phyloP scores from a whole-genome alignment of 1,140 invertebrate species.

The Eriocheir sinensis region DNA sequence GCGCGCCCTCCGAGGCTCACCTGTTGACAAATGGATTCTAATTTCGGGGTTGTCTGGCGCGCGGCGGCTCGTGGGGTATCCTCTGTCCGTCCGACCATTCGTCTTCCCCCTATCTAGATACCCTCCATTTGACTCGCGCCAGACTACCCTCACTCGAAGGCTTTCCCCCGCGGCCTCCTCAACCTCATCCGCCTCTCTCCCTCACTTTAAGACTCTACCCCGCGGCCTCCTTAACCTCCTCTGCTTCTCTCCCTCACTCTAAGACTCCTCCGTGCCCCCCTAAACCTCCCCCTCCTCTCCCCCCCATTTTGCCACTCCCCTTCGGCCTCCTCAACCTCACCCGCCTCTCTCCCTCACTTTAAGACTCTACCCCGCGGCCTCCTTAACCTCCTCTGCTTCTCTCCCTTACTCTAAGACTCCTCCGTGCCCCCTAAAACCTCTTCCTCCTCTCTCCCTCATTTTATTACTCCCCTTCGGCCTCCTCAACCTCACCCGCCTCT shows the following conservation, averaged over 20 bases:
- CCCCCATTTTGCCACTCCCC: too few relatives aligned
- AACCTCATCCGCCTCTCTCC: neutral
- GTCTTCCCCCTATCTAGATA: neutral
- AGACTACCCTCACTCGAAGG: neutral
- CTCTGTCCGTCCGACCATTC: neutral
- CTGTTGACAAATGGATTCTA: conserved; percentile 1
- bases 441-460: neutral
- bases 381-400: too few relatives aligned
- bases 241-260: too few relatives aligned
- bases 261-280: too few relatives aligned
- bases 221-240: neutral
- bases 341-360: neutral
- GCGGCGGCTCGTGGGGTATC: too few relatives aligned
- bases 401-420: too few relatives aligned
- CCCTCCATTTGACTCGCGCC: neutral
- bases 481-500: too few relatives aligned
- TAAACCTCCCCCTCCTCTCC: neutral
- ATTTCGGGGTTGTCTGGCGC: too few relatives aligned
- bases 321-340: too few relatives aligned
- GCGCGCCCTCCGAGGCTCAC: neutral
- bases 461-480: too few relatives aligned
- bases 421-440: too few relatives aligned
- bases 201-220: neutral
- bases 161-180: neutral
- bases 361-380: neutral